A percentile compares a stretch with the other conserved stretches of the same genome.
These are phyloP conservation scores for Brachyistius frenatus DNA, from an alignment of 2,113 vertebrate species.

Conservation along the genomic window DNA sequence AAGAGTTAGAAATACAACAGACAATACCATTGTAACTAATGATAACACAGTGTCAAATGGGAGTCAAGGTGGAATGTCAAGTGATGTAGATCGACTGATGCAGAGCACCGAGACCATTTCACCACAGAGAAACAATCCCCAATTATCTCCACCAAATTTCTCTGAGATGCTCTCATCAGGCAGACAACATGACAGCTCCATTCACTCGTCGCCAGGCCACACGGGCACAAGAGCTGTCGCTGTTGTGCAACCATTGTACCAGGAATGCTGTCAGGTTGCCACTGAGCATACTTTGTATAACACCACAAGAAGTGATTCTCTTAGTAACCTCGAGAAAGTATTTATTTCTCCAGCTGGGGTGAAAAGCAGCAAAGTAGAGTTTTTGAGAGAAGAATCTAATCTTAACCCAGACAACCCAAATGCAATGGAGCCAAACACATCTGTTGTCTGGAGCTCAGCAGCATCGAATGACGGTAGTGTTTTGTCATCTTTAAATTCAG, in stretches of 20 bases:
- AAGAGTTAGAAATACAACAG: background rate
- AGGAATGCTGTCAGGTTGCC: constrained; percentile 1
- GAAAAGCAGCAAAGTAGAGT: background rate
- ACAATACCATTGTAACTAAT: background rate
- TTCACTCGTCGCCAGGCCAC: constrained; percentile 7
- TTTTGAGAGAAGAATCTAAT: background rate
- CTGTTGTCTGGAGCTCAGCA: background rate
- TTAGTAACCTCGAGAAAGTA: background rate
- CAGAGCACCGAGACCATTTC: background rate
- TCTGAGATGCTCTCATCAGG: background rate
- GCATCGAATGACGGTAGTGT: background rate
- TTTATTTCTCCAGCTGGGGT: background rate
- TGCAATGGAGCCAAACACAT: background rate
- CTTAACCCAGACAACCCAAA: background rate
- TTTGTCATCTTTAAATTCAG: background rate
- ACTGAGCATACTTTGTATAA: background rate
- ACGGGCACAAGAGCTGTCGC: constrained; percentile 57
- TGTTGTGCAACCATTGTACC: constrained; percentile 71
- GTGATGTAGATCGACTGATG: accelerated
- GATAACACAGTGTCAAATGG: background rate
- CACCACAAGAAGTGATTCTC: background rate
- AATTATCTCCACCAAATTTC: background rate
- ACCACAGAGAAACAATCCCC: background rate
- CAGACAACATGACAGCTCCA: constrained; percentile 3
- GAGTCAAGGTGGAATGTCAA: background rate